Evolutionary conservation across 2,888 invertebrate species (phyloP), one percentile per base, ranked within the genome.

Genomic region (Osedax fenrisi): DNA sequence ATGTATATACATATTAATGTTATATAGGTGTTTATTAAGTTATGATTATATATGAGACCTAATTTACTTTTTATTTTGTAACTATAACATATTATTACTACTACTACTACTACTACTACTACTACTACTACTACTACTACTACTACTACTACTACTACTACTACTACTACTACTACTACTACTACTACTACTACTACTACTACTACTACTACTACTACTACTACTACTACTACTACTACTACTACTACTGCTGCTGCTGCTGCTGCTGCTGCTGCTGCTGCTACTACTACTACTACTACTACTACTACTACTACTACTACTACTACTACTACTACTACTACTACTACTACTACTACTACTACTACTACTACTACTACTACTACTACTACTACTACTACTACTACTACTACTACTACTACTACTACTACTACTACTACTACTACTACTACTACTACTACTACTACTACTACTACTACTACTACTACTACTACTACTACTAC

Each of bases 291-390:
- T 17, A 23, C 72, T 69, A 23, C 72, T 67, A 72, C 72, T 72
- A 23, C 72, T 68, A 23, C 72, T 72, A 67, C 72, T 72, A 23
- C 72, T 72, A 67, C 72, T 68, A 23, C 72, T 72, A 72, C 72
- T 68, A 70, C 72, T 72, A 72, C 72, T 72, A 72, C 72, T 72
- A 68, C 72, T 72, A 72, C 66, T 66, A 66, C 66, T 66, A 66
- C 66, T 66, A 66, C 66, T 66, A 66, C 66, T 66, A 66, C 66
- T 66, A 66, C 66, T 66, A 66, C 66, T 66, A 66, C 66, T 66
- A 66, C 66, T 66, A 66, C 66, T 66, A 66, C 66, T 66, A 66
- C 66, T 66, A 66, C 66, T 66, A 66, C 66, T 66, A 66, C 66
- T n/a, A n/a, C n/a, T n/a, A n/a, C n/a, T n/a, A n/a, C n/a, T n/a